Conservation (phyloP, 1,140 invertebrate genomes). For the Bombus haemorrhoidalis region DNA sequence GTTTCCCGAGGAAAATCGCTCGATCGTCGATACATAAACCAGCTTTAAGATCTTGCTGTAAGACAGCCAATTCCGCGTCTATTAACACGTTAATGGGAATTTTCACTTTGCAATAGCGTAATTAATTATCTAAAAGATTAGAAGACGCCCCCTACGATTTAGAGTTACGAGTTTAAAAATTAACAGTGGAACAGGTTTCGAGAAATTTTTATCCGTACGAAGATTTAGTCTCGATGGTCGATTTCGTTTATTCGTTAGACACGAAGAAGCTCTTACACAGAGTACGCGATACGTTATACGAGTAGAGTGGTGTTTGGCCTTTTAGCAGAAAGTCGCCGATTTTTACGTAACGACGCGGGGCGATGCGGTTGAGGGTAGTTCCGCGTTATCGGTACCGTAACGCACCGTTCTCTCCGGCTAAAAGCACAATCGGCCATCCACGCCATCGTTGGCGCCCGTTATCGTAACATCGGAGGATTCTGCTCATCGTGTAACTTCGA, state of each 20-base stretch:
- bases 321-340: not conserved
- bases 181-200: no score
- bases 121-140: not conserved
- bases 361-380: conserved; percentile 24
- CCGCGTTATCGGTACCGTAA: conserved; percentile 59
- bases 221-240: no score
- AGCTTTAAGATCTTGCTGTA: no score
- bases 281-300: not conserved
- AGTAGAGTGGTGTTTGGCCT: not conserved
- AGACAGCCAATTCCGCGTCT: no score
- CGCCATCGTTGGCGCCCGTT: conserved; percentile 22
- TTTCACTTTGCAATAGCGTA: not conserved
- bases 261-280: no score
- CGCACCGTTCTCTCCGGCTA: conserved; percentile 37
- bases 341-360: conserved; percentile 11
- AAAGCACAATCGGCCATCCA: not conserved
- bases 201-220: no score
- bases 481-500: conserved; percentile 55
- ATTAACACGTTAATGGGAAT: not conserved
- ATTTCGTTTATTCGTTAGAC: no score
- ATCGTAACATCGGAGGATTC: conserved; percentile 25
- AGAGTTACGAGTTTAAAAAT: no score
- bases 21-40: conserved; percentile 17
- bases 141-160: fast-evolving
- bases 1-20: conserved; percentile 40